Base-by-base conservation (phyloP, 2,113 vertebrate species). In the Oncorhynchus keta region DNA sequence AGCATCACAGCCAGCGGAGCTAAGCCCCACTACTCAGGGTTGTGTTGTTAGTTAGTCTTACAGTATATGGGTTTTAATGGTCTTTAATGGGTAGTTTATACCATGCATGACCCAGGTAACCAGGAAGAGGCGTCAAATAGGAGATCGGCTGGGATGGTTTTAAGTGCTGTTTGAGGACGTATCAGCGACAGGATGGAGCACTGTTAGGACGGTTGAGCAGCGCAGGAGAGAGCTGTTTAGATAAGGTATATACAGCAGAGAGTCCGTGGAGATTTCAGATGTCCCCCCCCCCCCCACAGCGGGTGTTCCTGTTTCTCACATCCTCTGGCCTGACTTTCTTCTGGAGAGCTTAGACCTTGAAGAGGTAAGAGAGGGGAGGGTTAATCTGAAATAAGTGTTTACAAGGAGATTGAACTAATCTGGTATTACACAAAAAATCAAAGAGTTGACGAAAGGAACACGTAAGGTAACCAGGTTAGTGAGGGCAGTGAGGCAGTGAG, bases 291-390 rank as follows among this genome's bases (percentile, higher is more conserved):
- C 80, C 14, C 11, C 49, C 4, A 32, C 51, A 14, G 51, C 51
- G 4, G 78, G 71, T 57, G 71, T 72, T 79, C 55, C n/a, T 2
- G 12, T 68, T 51, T 81, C 86, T 96, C 95, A 99, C 93, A 98
- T 97, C 94, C 96, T 94, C 94, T 95, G 95, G 6, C 91, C 93
- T 64, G 96, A 95, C 94, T 97, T 96, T 92, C 96, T 95, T 82
- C 97, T 93, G 84, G 97, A 98, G 45, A 99, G 95, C 88, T 99
- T 99, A 84, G 97, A 99, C 89, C 97, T 99, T 99, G 80, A 66
- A 22, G 65, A 66, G 14, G 35, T 22, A 76, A 77, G 66, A 64
- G 26, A 73, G 24, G 49, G 14, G 16, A 20, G 4, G 67, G 6
- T 20, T 69, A 7, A 24, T 14, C 51, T 55, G 1, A 55, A 55